Evolutionary conservation across 2,113 vertebrate species (phyloP).

Genomic region (Oncorhynchus keta): DNA sequence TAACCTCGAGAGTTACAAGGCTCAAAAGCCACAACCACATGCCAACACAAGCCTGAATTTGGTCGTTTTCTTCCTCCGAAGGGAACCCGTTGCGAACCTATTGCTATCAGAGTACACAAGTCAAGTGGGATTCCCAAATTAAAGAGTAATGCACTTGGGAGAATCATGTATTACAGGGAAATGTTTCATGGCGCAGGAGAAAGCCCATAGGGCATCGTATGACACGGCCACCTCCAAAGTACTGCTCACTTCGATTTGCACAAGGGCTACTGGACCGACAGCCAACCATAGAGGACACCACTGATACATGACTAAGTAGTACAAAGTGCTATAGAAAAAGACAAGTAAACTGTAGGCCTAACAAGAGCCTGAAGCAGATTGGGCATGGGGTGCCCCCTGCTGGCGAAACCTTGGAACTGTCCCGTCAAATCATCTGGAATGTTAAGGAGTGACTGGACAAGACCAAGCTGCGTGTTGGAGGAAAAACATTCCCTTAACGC

Average conservation of each 20-base stretch:
- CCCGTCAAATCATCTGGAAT: constrained; percentile 48
- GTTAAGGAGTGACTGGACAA: constrained; percentile 37
- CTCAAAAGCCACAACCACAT: not conserved
- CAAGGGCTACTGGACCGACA: constrained; percentile 26
- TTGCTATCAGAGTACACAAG: constrained; percentile 10
- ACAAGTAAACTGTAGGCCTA: constrained; percentile 46
- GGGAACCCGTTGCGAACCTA: not conserved
- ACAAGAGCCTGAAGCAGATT: constrained; percentile 35
- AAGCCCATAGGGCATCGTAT: not conserved
- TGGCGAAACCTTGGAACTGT: not conserved
- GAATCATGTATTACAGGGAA: not conserved
- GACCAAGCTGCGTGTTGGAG: not conserved
- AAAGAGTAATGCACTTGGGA: constrained; percentile 16
- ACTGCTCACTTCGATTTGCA: constrained; percentile 20
- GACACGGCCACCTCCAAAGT: constrained; percentile 3
- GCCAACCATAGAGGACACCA: constrained; percentile 42
- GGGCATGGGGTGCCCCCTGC: not conserved
- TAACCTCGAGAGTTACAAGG: not conserved
- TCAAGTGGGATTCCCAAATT: constrained; percentile 12
- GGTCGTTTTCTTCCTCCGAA: not conserved
- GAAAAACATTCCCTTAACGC: not conserved
- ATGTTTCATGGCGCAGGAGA: not conserved
- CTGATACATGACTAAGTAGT: constrained; percentile 43
- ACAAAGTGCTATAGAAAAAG: constrained; percentile 62
- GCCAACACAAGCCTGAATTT: not conserved